Conservation (phyloP, 2,888 invertebrate species). For the Coleophora deauratella region DNA sequence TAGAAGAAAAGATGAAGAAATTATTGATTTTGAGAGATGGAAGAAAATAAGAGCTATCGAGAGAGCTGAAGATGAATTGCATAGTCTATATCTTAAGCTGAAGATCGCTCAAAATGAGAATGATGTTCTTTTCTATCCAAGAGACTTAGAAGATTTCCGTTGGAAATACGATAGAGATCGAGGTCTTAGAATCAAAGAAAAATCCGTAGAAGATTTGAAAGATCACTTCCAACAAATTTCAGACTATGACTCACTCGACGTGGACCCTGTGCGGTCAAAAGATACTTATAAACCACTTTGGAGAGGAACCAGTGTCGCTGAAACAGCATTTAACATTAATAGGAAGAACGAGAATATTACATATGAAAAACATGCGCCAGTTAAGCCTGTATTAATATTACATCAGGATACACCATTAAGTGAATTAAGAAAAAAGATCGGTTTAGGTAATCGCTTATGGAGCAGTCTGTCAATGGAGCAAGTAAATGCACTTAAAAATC, state of each 20-base stretch:
- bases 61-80: constrained; percentile 87
- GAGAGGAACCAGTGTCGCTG: constrained; percentile 87
- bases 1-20: constrained; percentile 83
- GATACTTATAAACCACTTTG: constrained; percentile 87
- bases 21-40: constrained; percentile 92
- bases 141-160: constrained; percentile 80
- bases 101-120: constrained; percentile 86
- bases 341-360: constrained; percentile 70
- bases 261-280: constrained; percentile 61
- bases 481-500: constrained; percentile 84
- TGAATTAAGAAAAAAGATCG: constrained; percentile 62
- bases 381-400: constrained; percentile 38
- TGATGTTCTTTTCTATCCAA: constrained; percentile 87
- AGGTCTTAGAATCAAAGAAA: constrained; percentile 86
- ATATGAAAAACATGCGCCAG: constrained; percentile 28
- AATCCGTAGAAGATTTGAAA: constrained; percentile 90
- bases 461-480: constrained; percentile 90
- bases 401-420: constrained; percentile 57
- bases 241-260: constrained; percentile 63
- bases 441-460: constrained; percentile 85
- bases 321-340: constrained; percentile 82
- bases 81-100: constrained; percentile 82
- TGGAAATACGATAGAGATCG: constrained; percentile 86
- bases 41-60: constrained; percentile 85
- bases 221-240: constrained; percentile 81